Evolutionary conservation across 2,888 invertebrate genomes (phyloP).

Genomic region (Mycalesis mineus): DNA sequence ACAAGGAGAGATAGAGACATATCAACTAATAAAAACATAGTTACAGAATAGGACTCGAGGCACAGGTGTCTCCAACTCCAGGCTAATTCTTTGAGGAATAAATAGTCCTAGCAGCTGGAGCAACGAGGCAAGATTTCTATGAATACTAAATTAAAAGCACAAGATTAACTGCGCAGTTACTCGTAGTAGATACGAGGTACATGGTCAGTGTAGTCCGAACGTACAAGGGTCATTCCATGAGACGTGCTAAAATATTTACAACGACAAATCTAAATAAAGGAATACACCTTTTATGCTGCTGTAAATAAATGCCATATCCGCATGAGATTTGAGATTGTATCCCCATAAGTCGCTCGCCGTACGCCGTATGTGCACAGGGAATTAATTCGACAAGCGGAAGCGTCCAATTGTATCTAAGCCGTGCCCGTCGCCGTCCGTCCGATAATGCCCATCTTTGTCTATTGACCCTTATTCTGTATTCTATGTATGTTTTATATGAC

Average conservation of each 20-base stretch:
- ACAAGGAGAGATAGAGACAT: no score
- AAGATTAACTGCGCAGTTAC: neutral
- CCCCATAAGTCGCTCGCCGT: slow-evolving; percentile 6
- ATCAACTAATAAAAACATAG: no score
- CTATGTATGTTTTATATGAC: slow-evolving; percentile 14
- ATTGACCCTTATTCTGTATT: slow-evolving; percentile 37
- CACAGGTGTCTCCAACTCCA: no score
- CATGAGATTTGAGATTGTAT: neutral
- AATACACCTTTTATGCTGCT: neutral
- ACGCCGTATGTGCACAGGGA: slow-evolving; percentile 39
- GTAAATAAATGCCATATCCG: neutral
- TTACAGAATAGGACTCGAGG: no score
- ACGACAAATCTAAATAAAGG: neutral
- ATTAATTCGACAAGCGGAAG: slow-evolving; percentile 64
- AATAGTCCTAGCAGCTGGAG: no score
- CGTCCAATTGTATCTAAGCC: slow-evolving; percentile 63
- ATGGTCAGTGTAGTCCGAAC: slow-evolving; percentile 7
- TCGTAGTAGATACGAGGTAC: neutral
- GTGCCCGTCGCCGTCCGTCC: slow-evolving; percentile 32
- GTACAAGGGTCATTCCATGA: slow-evolving; percentile 1
- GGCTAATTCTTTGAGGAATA: no score
- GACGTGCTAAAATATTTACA: neutral
- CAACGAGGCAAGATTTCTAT: no score
- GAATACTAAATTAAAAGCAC: neutral
- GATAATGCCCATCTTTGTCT: slow-evolving; percentile 41